phyloP scores from a whole-genome alignment of 2,113 vertebrate genomes.

The Mixornis gularis region DNA sequence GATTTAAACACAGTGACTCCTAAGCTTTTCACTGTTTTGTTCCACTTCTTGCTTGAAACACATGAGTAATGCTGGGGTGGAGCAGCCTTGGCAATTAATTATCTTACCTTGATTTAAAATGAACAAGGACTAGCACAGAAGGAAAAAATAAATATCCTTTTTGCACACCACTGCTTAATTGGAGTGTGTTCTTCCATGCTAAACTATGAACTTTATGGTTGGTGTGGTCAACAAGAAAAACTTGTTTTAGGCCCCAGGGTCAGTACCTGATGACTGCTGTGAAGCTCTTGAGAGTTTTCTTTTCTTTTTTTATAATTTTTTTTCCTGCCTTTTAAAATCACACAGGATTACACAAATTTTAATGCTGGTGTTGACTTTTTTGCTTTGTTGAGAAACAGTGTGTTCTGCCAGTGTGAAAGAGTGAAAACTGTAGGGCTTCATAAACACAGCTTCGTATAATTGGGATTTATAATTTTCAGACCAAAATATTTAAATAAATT shows the following conservation, averaged over 20 bases:
- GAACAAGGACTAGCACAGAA: neutral
- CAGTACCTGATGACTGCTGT: neutral
- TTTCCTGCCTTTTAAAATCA: neutral
- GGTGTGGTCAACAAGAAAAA: slow-evolving; percentile 39
- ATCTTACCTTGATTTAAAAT: neutral
- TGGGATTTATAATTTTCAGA: neutral
- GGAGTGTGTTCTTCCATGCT: neutral
- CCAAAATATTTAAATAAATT: neutral
- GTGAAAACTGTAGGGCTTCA: neutral
- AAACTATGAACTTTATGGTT: neutral
- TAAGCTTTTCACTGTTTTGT: neutral
- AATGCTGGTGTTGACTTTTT: neutral
- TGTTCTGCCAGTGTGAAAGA: neutral
- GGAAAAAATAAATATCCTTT: slow-evolving; percentile 24
- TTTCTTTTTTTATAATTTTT: neutral
- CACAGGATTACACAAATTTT: neutral
- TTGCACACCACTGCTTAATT: neutral
- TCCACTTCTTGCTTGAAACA: neutral
- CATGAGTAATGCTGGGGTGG: neutral
- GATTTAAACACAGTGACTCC: neutral
- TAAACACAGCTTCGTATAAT: neutral
- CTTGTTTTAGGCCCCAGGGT: neutral
- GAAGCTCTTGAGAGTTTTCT: neutral
- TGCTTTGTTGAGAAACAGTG: neutral
- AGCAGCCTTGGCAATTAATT: neutral